These are phyloP conservation scores for Temnothorax ravouxi DNA, from an alignment of 2,888 invertebrate species.

Conservation along the genomic window DNA sequence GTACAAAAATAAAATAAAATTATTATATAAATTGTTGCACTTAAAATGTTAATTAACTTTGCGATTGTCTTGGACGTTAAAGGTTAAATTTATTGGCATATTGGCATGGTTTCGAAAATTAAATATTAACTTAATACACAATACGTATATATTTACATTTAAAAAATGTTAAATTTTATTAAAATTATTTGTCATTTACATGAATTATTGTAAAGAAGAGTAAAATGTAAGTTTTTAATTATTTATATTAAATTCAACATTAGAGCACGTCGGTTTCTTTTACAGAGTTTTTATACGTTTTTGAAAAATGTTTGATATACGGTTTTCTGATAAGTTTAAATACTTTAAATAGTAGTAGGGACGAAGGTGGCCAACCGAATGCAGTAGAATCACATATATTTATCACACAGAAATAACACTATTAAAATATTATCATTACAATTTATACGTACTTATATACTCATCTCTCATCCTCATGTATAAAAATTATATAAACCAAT, in stretches of 20 bases:
- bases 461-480: slow-evolving; percentile 29
- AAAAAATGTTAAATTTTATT: slow-evolving; percentile 3
- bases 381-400: slow-evolving; percentile 26
- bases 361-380: slow-evolving; percentile 42
- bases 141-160: slow-evolving; percentile 1
- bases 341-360: not conserved
- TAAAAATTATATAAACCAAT: slow-evolving; percentile 38
- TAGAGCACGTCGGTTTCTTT: slow-evolving; percentile 31
- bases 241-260: not conserved
- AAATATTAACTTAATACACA: not conserved
- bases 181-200: not conserved
- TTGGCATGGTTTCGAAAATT: not conserved
- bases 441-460: slow-evolving; percentile 39
- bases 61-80: not conserved
- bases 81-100: not conserved
- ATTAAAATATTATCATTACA: slow-evolving; percentile 32
- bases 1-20: not conserved
- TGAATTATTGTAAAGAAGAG: not conserved
- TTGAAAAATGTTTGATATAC: slow-evolving; percentile 43
- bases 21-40: slow-evolving; percentile 2
- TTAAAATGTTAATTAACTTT: slow-evolving; percentile 26
- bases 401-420: slow-evolving; percentile 11
- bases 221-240: not conserved
- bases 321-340: slow-evolving; percentile 26
- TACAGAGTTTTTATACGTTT: slow-evolving; percentile 6